Evolutionary conservation across 2,113 vertebrate genomes (phyloP).

Genomic region (Puffinus mauretanicus): DNA sequence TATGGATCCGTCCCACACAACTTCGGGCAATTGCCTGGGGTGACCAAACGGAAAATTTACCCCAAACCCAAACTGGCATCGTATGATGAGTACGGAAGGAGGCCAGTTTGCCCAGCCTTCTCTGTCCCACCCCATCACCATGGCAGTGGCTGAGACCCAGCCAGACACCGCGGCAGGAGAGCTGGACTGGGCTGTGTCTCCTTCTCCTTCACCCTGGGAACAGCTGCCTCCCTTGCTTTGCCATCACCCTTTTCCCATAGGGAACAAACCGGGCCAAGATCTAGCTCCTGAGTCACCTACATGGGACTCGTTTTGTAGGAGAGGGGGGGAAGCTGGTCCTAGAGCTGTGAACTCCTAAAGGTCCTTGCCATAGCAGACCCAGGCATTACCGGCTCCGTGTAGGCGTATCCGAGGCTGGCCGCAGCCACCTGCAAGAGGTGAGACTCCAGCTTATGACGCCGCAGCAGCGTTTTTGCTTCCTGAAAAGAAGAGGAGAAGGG

Average conservation of each 20-base stretch:
- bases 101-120: neutral
- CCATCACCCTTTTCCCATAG: fast-evolving
- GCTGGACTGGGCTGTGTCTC: neutral
- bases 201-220: neutral
- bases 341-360: neutral
- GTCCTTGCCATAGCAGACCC: neutral
- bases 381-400: slow-evolving; percentile 82
- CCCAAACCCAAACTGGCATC: neutral
- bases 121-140: neutral
- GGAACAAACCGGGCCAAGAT: neutral
- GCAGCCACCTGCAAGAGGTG: slow-evolving; percentile 84
- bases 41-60: neutral
- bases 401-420: slow-evolving; percentile 78
- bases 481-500: slow-evolving; percentile 30
- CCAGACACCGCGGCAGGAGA: neutral
- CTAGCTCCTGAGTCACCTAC: neutral
- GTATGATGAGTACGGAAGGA: fast-evolving
- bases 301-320: fast-evolving
- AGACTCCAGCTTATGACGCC: slow-evolving; percentile 84
- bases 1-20: neutral
- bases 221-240: neutral
- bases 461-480: slow-evolving; percentile 79
- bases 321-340: neutral
- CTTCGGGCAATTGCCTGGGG: neutral
- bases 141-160: neutral